phyloP scores from a whole-genome alignment of 2,113 vertebrate species.

The Cepphus grylle region DNA sequence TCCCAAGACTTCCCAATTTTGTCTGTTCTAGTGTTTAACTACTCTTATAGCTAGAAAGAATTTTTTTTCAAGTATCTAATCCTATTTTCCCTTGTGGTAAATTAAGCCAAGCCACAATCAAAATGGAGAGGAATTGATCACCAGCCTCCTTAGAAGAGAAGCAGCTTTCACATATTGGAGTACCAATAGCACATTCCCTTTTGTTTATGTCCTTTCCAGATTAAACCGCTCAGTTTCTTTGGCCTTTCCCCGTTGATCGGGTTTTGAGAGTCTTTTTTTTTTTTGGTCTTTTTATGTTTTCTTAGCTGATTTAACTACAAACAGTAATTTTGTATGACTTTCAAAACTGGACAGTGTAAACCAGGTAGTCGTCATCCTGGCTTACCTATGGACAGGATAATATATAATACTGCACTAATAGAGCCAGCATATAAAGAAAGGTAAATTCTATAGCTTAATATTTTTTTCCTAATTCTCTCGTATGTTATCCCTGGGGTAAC shows the following conservation, averaged over 20 bases:
- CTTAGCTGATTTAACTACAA: neutral
- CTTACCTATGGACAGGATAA: neutral
- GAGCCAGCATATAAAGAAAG: neutral
- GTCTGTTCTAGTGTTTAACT: neutral
- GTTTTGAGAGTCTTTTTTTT: neutral
- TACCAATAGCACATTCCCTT: neutral
- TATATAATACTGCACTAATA: neutral
- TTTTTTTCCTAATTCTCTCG: neutral
- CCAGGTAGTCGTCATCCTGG: neutral
- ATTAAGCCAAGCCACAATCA: neutral
- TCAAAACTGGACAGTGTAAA: neutral
- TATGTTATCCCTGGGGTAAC: neutral
- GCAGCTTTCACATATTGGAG: neutral
- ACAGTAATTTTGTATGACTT: neutral
- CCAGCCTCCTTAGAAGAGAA: neutral
- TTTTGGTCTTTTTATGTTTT: neutral
- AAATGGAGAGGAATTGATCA: constrained; percentile 7
- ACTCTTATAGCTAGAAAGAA: neutral
- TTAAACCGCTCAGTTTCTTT: neutral
- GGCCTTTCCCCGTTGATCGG: neutral
- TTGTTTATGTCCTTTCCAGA: neutral
- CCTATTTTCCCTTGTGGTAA: neutral
- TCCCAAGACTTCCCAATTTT: neutral
- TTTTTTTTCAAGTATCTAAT: neutral
- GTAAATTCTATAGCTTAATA: neutral